These are phyloP conservation scores for Drosophila ambigua DNA, from an alignment of 1,140 invertebrate genomes.

Conservation along the genomic window DNA sequence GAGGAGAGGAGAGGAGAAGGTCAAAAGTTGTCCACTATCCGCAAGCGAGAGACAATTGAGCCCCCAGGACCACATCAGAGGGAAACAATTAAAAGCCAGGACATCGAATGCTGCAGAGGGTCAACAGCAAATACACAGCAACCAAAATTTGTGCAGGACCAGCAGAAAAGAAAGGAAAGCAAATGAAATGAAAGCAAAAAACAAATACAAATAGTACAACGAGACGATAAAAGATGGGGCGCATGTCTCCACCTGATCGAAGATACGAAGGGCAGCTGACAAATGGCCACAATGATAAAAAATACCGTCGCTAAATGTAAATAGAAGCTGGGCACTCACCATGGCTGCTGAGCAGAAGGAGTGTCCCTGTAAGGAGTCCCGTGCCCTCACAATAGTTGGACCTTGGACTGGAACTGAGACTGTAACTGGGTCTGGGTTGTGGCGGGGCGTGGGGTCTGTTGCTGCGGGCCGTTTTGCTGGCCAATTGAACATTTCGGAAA, in stretches of 20 bases:
- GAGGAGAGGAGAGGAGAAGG: background rate
- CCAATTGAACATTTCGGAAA: constrained; percentile 81
- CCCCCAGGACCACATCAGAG: constrained; percentile 16
- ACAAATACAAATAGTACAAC: constrained; percentile 14
- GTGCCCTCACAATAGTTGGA: constrained; percentile 32
- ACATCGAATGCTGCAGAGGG: constrained; percentile 27
- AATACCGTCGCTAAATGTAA: constrained; percentile 46
- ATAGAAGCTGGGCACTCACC: constrained; percentile 16
- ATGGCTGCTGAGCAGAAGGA: background rate
- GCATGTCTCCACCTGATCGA: constrained; percentile 12
- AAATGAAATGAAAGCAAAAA: constrained; percentile 12
- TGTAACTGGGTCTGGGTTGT: background rate
- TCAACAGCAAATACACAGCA: constrained; percentile 26
- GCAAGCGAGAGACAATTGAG: constrained; percentile 23
- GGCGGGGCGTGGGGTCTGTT: constrained; percentile 1
- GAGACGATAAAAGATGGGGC: background rate
- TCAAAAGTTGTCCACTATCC: constrained; percentile 31
- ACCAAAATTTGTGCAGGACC: constrained; percentile 12
- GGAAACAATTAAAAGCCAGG: constrained; percentile 41
- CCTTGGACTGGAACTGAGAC: constrained; percentile 13
- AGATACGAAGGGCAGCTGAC: constrained; percentile 32
- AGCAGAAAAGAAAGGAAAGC: constrained; percentile 8
- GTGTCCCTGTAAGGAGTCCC: too few relatives aligned
- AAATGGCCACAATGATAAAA: constrained; percentile 42
- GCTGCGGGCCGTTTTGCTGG: constrained; percentile 73